Conservation (phyloP, 2,888 invertebrate species). For the Spodoptera picta region DNA sequence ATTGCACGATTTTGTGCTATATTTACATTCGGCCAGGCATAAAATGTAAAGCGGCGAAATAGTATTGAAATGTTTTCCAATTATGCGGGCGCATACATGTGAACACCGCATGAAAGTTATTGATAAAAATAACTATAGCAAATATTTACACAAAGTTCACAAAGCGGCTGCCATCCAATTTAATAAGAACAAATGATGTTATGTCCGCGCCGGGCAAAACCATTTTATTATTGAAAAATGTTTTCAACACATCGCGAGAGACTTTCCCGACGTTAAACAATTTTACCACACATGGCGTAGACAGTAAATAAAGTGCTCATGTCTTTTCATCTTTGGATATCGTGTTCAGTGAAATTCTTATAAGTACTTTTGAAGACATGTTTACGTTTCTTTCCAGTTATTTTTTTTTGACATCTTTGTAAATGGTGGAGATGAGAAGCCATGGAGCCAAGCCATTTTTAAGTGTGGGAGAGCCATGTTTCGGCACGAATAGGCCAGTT, state of each 20-base stretch:
- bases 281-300: slow-evolving; percentile 31
- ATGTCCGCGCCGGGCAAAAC: slow-evolving; percentile 37
- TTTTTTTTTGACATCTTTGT: too few relatives aligned
- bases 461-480: too few relatives aligned
- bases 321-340: neutral
- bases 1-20: too few relatives aligned
- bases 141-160: slow-evolving; percentile 26
- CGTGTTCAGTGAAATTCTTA: neutral
- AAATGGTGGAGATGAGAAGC: too few relatives aligned
- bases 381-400: too few relatives aligned
- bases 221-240: slow-evolving; percentile 59
- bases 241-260: slow-evolving; percentile 40
- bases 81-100: slow-evolving; percentile 9
- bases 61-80: too few relatives aligned
- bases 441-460: too few relatives aligned
- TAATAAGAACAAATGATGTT: slow-evolving; percentile 54
- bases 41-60: too few relatives aligned
- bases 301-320: slow-evolving; percentile 17
- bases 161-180: slow-evolving; percentile 39
- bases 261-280: slow-evolving; percentile 45
- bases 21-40: too few relatives aligned
- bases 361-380: too few relatives aligned
- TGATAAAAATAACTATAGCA: slow-evolving; percentile 27
- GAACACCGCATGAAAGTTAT: slow-evolving; percentile 21
- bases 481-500: too few relatives aligned